These are phyloP conservation scores for Corythaixoides concolor DNA, from an alignment of 2,113 vertebrate species.

Conservation along the genomic window DNA sequence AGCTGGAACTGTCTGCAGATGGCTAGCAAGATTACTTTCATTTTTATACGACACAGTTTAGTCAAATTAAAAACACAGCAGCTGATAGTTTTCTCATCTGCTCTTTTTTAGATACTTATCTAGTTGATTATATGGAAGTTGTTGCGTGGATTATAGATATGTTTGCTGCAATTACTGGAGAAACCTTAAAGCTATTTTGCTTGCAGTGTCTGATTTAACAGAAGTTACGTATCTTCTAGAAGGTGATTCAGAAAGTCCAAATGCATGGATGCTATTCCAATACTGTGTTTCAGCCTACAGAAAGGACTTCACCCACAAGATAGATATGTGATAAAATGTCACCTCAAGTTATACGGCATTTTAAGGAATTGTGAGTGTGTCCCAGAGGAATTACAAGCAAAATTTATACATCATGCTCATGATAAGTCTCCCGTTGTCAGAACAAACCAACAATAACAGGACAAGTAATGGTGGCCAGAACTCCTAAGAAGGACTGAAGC, in stretches of 20 bases:
- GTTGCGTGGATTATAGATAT: not conserved
- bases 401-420: not conserved
- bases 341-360: not conserved
- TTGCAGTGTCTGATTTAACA: not conserved
- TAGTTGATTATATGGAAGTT: slow-evolving; percentile 34
- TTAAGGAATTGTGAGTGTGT: not conserved
- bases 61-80: slow-evolving; percentile 43
- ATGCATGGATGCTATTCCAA: not conserved
- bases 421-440: not conserved
- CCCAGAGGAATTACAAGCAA: not conserved
- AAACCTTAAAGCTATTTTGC: slow-evolving; percentile 6
- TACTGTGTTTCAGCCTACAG: not conserved
- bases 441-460: not conserved
- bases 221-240: not conserved
- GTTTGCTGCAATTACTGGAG: slow-evolving; percentile 2
- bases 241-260: not conserved
- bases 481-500: not conserved
- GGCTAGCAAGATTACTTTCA: slow-evolving; percentile 41
- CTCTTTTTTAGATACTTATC: slow-evolving; percentile 29
- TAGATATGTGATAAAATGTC: not conserved
- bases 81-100: slow-evolving; percentile 39
- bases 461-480: not conserved
- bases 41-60: slow-evolving; percentile 31
- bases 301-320: not conserved
- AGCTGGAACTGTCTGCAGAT: slow-evolving; percentile 42